Evolutionary conservation across 2,797 vertebrate genomes (phyloP), one percentile per base, ranked within the genome.

Genomic region (Labroides dimidiatus): DNA sequence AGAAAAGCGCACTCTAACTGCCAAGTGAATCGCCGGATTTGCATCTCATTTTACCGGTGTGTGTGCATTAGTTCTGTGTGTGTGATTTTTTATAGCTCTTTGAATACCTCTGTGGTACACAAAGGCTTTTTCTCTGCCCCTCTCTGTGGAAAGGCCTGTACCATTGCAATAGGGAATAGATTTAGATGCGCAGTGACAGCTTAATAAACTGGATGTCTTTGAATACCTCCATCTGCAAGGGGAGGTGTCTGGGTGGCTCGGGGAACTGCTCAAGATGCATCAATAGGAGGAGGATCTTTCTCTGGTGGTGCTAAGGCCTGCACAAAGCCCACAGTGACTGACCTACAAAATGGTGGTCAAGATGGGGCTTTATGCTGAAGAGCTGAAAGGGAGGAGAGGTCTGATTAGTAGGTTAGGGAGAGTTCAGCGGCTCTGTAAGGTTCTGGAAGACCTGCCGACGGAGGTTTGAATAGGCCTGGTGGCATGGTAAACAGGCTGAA

Each of bases 151-250:
- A 84, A 93, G 92, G 91, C 89, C 91, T 78, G 92, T 93, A 87
- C 93, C 94, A 93, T 92, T 96, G 95, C 89, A 95, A 96, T 93
- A 96, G 93, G 92, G 95, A 95, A 96, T 95, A 96, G 96, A 97
- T 97, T 97, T 97, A 97, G 95, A 98, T 97, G 93, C 93, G 93
- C 92, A 53, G 92, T 98, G 96, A 98, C 96, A 97, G 94, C 95
- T 98, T 96, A 96, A 96, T 97, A 96, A 92, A 94, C 93, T 93
- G 90, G 91, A 93, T 92, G 91, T 93, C 93, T 93, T 92, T 91
- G 94, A 94, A 89, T 86, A 85, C 84, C 88, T 93, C 87, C 73
- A 87, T 92, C 73, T 89, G 90, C 72, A 84, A 70, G 76, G 84
- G 85, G 85, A 81, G 87, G 84, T 73, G 69, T 84, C 87, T 87